A percentile compares a stretch with the other conserved stretches of the same genome.
Evolutionary conservation across 2,797 vertebrate genomes (phyloP).

Genomic region (Brotogeris chrysoptera): DNA sequence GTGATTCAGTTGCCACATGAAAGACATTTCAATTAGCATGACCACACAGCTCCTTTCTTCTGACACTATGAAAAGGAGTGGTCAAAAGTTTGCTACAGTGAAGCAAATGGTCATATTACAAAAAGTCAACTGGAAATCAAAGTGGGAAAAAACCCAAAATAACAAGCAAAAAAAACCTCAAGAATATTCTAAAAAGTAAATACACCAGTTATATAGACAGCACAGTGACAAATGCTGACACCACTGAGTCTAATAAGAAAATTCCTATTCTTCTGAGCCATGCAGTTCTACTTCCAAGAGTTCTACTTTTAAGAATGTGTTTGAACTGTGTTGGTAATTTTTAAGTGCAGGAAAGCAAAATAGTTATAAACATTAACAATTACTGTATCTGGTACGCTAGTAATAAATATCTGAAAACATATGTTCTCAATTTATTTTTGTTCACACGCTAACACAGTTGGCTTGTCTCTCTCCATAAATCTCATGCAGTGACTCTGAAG

Average conservation of each 20-base stretch:
- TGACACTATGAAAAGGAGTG: accelerated
- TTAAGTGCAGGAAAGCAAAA: neutral
- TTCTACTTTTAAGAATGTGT: neutral
- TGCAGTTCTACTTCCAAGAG: neutral
- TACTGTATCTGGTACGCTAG: neutral
- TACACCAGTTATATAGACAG: neutral
- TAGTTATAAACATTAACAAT: neutral
- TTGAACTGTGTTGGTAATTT: neutral
- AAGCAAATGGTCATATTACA: neutral
- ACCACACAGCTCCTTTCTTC: neutral
- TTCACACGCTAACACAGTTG: neutral
- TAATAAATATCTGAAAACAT: neutral
- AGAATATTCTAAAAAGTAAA: neutral
- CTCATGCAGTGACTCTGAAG: neutral
- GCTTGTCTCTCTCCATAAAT: neutral
- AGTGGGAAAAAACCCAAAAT: neutral
- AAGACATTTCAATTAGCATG: neutral
- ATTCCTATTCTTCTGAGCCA: neutral
- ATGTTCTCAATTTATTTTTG: neutral
- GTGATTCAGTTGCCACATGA: neutral
- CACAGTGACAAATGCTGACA: neutral
- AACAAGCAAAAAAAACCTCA: neutral
- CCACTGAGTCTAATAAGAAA: neutral
- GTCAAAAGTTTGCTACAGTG: neutral
- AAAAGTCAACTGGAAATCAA: neutral